Evolutionary conservation across 1,140 invertebrate genomes (phyloP).

Genomic region (Lepidurus apus): DNA sequence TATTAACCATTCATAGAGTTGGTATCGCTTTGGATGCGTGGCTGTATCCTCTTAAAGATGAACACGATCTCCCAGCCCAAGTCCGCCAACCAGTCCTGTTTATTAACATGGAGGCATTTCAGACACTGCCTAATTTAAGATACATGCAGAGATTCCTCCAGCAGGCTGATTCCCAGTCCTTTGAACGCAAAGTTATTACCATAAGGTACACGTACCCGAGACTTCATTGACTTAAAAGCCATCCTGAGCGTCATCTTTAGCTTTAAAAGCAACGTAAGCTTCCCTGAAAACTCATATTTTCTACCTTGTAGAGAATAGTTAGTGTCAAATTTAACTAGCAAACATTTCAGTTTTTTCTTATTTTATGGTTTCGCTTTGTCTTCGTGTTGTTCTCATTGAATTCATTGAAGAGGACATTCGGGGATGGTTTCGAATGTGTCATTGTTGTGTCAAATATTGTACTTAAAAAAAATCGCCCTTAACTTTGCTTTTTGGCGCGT

Average conservation of each 20-base stretch:
- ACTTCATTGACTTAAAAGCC: constrained; percentile 27
- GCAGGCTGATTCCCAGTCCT: constrained; percentile 24
- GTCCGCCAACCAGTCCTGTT: constrained; percentile 56
- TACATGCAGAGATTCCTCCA: constrained; percentile 49
- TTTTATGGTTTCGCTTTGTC: too few relatives aligned
- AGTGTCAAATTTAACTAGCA: too few relatives aligned
- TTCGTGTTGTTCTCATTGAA: too few relatives aligned
- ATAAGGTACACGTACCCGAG: constrained; percentile 38
- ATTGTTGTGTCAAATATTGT: neutral
- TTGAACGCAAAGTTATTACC: constrained; percentile 37
- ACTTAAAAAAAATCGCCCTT: neutral
- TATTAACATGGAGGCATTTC: constrained; percentile 62
- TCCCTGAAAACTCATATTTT: too few relatives aligned
- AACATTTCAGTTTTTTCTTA: too few relatives aligned
- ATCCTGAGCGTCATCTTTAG: neutral
- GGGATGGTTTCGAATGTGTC: too few relatives aligned
- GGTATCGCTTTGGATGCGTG: constrained; percentile 60
- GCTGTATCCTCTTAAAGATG: constrained; percentile 61
- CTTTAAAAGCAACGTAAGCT: neutral
- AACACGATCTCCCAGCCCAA: constrained; percentile 46
- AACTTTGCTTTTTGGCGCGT: constrained; percentile 28
- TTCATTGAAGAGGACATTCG: too few relatives aligned
- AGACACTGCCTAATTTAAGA: constrained; percentile 55
- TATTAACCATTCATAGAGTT: constrained; percentile 42
- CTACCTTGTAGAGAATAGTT: too few relatives aligned